Evolutionary conservation across 2,797 vertebrate genomes (phyloP), one percentile per base, ranked within the genome.

Genomic region (Cottoperca gobio): DNA sequence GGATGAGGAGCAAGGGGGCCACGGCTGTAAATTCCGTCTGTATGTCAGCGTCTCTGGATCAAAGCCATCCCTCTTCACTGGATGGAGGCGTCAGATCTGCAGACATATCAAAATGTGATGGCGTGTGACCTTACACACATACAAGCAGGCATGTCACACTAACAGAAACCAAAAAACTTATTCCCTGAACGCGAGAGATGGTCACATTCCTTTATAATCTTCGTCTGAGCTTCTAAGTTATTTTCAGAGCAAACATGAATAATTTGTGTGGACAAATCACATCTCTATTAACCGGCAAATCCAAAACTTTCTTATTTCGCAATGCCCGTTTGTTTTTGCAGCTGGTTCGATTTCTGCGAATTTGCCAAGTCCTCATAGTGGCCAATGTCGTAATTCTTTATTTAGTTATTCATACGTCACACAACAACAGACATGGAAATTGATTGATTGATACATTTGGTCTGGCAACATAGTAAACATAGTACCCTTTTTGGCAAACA

Each of bases 11-110:
- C 40, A 24, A 66, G 43, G 33, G 5, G 59, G 62, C 55, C 31
- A 1, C 2, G 23, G 79, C 39, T 8, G 52, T 91, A 89, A 91
- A 91, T 89, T 63, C 69, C n/a, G 24, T 42, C 46, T 35, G 55
- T 70, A 86, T 78, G 84, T 74, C 81, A 82, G 62, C 17, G 5
- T 78, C 71, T 77, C 60, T 0, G 5, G 58, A 81, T 87, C 81
- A 70, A 78, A 83, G 54, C 72, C 49, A 59, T 78, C 55, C 3
- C 12, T 84, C 73, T 75, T 78, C 31, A 26, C 24, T 23, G 26
- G 50, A 35, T 57, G 2, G 67, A 73, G 50, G 63, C 21, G 23
- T 73, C 11, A 17, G 35, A 64, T 70, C 4, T 31, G 37, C 76
- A 74, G 63, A 80, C 46, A 61, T 24, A 70, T 70, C 52, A 70